phyloP scores from a whole-genome alignment of 2,888 invertebrate genomes.

The Furcula furcula region DNA sequence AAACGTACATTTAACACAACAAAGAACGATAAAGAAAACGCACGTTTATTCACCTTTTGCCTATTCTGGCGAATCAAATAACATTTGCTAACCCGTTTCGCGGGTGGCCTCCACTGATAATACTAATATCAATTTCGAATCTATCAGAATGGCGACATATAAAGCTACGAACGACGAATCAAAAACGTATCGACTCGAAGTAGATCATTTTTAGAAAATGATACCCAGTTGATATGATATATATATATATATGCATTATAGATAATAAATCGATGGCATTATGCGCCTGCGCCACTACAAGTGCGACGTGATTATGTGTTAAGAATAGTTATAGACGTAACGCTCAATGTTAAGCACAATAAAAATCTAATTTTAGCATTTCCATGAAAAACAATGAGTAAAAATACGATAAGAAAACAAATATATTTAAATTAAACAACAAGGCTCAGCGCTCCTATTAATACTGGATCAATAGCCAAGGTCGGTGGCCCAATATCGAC shows the following conservation, averaged over 20 bases:
- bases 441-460: slow-evolving; percentile 64
- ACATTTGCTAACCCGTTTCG: slow-evolving; percentile 45
- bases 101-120: slow-evolving; percentile 53
- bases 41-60: slow-evolving; percentile 35
- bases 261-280: slow-evolving; percentile 1
- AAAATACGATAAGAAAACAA: slow-evolving; percentile 24
- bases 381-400: slow-evolving; percentile 22
- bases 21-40: neutral
- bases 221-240: slow-evolving; percentile 20
- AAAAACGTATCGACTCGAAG: slow-evolving; percentile 28
- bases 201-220: slow-evolving; percentile 22
- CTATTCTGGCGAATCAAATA: slow-evolving; percentile 47
- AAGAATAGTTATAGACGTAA: slow-evolving; percentile 8
- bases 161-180: slow-evolving; percentile 14
- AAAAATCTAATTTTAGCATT: slow-evolving; percentile 22
- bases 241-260: slow-evolving; percentile 6
- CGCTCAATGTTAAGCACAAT: slow-evolving; percentile 27
- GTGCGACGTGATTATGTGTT: neutral
- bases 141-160: slow-evolving; percentile 64
- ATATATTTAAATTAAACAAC: slow-evolving; percentile 36
- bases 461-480: slow-evolving; percentile 69
- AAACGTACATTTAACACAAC: slow-evolving; percentile 1
- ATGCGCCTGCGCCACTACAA: slow-evolving; percentile 1
- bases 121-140: slow-evolving; percentile 77
- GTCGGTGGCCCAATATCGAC: slow-evolving; percentile 44